Conservation (phyloP, 1,140 invertebrate genomes). For the Drosophila pectinifera region DNA sequence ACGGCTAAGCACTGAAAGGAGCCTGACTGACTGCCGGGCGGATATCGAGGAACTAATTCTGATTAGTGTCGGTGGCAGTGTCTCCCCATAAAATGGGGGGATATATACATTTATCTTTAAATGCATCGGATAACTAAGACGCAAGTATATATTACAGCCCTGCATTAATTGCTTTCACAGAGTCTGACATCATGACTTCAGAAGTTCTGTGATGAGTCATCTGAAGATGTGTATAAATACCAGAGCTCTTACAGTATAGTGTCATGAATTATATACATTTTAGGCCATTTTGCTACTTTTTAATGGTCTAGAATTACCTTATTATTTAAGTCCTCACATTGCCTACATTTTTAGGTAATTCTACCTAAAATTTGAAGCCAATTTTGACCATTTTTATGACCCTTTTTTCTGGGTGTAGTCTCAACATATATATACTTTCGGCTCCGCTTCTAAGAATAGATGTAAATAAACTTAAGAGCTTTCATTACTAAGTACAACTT, state of each 20-base stretch:
- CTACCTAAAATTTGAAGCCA: no score
- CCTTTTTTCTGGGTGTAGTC: no score
- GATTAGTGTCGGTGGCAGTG: conserved; percentile 56
- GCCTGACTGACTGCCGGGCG: conserved; percentile 25
- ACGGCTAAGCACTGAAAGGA: conserved; percentile 21
- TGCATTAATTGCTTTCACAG: neutral
- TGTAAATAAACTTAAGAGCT: neutral
- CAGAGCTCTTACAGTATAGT: neutral
- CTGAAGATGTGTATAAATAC: neutral
- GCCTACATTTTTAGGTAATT: no score
- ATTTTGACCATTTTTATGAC: no score
- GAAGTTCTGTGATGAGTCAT: neutral
- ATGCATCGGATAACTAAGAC: conserved; percentile 2
- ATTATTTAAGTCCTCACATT: no score
- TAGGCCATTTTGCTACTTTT: no score
- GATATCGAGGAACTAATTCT: conserved; percentile 55
- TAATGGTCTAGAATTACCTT: no score
- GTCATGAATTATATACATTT: no score
- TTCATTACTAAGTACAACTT: no score
- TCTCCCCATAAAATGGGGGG: neutral
- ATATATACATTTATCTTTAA: conserved; percentile 16
- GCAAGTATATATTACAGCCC: neutral
- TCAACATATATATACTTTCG: neutral
- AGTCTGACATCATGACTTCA: conserved; percentile 27
- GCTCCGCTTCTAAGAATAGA: neutral